Percentiles rank a stretch among this genome's conserved stretches.
Conservation (phyloP, 2,797 vertebrate species). For the Benthosema pterotum region DNA sequence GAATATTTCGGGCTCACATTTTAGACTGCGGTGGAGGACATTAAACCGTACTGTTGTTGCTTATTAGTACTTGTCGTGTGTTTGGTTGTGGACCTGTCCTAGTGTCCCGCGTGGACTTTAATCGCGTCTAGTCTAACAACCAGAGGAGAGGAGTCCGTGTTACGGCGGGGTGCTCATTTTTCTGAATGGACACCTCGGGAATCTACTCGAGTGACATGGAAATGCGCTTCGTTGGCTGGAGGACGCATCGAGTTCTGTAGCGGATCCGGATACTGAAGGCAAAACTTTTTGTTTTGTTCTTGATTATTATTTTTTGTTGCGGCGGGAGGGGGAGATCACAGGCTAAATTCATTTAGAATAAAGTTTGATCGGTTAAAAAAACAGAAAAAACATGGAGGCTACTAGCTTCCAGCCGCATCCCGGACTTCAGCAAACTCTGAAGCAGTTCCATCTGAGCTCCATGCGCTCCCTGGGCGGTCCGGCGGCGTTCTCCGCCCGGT, state of each 20-base stretch:
- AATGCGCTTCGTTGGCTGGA: slow-evolving; percentile 59
- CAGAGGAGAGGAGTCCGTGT: slow-evolving; percentile 39
- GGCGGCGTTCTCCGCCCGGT: slow-evolving; percentile 96
- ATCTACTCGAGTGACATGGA: slow-evolving; percentile 78
- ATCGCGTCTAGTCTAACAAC: slow-evolving; percentile 8
- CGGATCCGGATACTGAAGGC: slow-evolving; percentile 72
- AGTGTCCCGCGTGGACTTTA: too few species aligned
- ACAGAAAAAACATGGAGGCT: slow-evolving; percentile 86
- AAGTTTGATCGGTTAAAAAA: slow-evolving; percentile 50
- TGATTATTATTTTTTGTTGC: too few species aligned
- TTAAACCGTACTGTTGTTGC: slow-evolving; percentile 17
- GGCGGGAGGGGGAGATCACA: too few species aligned
- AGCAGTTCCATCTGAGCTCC: slow-evolving; percentile 98
- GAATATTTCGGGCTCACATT: slow-evolving; percentile 69
- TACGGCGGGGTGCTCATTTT: slow-evolving; percentile 53
- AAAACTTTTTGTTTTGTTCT: slow-evolving; percentile 11
- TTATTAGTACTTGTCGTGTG: slow-evolving; percentile 34
- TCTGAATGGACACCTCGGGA: slow-evolving; percentile 76
- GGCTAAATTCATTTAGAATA: slow-evolving; percentile 53
- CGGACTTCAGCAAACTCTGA: slow-evolving; percentile 97
- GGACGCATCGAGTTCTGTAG: slow-evolving; percentile 56
- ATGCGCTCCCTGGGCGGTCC: slow-evolving; percentile 97
- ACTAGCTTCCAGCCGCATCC: slow-evolving; percentile 95
- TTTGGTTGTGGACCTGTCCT: slow-evolving; percentile 53
- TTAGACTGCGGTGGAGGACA: slow-evolving; percentile 60